Conservation (phyloP, 2,888 invertebrate species). For the Coelinius sp. region DNA sequence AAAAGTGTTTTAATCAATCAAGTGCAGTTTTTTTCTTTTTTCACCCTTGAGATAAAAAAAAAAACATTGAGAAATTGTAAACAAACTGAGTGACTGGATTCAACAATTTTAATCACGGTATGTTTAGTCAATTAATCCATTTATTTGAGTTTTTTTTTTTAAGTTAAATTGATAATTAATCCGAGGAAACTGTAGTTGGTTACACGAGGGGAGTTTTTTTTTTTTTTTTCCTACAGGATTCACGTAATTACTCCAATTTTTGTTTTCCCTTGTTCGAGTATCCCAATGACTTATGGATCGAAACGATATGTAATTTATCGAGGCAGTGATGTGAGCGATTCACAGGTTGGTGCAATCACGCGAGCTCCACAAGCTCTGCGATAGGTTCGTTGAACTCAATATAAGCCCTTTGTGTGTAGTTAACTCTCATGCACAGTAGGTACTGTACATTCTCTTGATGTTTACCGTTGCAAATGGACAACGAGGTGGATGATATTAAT, state of each 20-base stretch:
- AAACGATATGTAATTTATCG: constrained; percentile 11
- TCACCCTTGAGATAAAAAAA: too few relatives aligned
- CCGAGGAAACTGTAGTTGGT: not conserved
- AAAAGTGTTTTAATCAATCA: too few relatives aligned
- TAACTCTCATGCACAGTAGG: constrained; percentile 13
- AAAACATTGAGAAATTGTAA: too few relatives aligned
- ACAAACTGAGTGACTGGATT: not conserved
- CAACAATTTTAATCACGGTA: not conserved
- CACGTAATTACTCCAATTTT: not conserved
- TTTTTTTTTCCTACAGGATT: not conserved
- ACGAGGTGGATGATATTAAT: constrained; percentile 6
- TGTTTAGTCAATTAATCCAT: not conserved
- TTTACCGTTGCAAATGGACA: constrained; percentile 22
- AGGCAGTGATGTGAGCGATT: constrained; percentile 18
- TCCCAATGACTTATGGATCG: not conserved
- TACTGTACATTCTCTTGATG: constrained; percentile 15
- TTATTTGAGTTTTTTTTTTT: too few relatives aligned
- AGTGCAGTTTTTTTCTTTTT: too few relatives aligned
- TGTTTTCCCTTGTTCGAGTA: not conserved
- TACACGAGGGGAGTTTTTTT: not conserved
- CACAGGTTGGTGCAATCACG: constrained; percentile 27
- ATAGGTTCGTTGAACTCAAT: constrained; percentile 41
- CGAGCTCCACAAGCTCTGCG: constrained; percentile 5
- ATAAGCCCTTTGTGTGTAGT: constrained; percentile 35
- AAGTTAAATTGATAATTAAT: too few relatives aligned